These are phyloP conservation scores for Euwallacea similis DNA, from an alignment of 1,140 invertebrate genomes.

Conservation along the genomic window DNA sequence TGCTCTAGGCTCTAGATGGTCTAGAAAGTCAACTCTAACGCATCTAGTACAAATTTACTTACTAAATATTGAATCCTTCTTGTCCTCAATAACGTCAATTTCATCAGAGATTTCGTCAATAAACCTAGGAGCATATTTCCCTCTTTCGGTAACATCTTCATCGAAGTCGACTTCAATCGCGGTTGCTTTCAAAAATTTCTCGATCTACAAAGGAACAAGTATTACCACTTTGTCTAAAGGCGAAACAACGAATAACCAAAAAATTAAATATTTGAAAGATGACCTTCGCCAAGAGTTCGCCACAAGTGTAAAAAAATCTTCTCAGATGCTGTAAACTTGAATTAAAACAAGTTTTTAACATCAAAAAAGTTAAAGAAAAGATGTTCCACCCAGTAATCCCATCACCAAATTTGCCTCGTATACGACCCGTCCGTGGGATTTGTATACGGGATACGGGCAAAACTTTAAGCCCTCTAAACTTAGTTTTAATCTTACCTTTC, in stretches of 20 bases:
- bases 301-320: too few relatives aligned
- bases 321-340: too few relatives aligned
- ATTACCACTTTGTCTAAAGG: not conserved
- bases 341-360: too few relatives aligned
- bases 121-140: conserved; percentile 74
- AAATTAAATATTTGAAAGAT: too few relatives aligned
- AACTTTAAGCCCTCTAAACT: not conserved
- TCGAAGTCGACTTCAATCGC: conserved; percentile 72
- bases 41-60: conserved; percentile 53
- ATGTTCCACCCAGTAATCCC: too few relatives aligned
- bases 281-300: too few relatives aligned
- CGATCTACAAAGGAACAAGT: conserved; percentile 53
- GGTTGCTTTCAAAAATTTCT: conserved; percentile 72
- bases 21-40: too few relatives aligned
- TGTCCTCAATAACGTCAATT: conserved; percentile 76
- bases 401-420: too few relatives aligned
- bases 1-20: too few relatives aligned
- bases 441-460: too few relatives aligned
- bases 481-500: conserved; percentile 58
- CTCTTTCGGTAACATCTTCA: conserved; percentile 68
- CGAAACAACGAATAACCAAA: not conserved
- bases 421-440: too few relatives aligned
- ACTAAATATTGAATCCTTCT: conserved; percentile 77
- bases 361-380: too few relatives aligned
- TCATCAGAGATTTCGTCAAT: conserved; percentile 81